Evolutionary conservation across 2,113 vertebrate species (phyloP).

Genomic region (Bubo blakistoni): DNA sequence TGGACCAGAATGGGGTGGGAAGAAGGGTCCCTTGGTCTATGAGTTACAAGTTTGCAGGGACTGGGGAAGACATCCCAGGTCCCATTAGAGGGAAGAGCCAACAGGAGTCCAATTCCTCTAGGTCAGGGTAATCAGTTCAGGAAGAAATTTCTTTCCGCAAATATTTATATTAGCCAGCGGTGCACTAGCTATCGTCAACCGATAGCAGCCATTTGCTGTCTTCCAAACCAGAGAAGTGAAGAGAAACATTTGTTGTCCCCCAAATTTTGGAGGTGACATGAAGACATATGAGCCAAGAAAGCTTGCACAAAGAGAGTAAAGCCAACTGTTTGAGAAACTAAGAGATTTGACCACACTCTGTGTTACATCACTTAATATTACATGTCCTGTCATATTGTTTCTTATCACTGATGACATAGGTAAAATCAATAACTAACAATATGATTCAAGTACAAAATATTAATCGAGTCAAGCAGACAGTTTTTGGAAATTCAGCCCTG

Average conservation of each 20-base stretch:
- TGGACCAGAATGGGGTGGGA: not conserved
- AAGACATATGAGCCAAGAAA: not conserved
- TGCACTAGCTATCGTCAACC: not conserved
- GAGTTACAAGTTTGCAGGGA: not conserved
- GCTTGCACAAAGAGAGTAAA: not conserved
- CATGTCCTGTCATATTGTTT: not conserved
- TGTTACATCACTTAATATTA: not conserved
- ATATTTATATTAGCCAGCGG: not conserved
- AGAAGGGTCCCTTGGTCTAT: not conserved
- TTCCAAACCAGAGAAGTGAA: not conserved
- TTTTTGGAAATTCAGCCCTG: not conserved
- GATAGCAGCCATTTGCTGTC: not conserved
- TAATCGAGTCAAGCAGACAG: not conserved
- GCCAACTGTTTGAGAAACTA: not conserved
- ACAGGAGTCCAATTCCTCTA: not conserved
- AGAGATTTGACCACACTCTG: not conserved
- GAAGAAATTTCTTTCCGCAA: not conserved
- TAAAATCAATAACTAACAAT: not conserved
- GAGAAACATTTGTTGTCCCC: not conserved
- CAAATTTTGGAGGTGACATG: not conserved
- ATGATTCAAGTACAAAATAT: not conserved
- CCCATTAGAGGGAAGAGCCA: not conserved
- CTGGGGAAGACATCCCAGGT: not conserved
- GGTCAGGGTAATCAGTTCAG: rapidly evolving
- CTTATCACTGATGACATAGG: not conserved